phyloP scores from a whole-genome alignment of 2,888 invertebrate species.

The Habroteleia sp. region DNA sequence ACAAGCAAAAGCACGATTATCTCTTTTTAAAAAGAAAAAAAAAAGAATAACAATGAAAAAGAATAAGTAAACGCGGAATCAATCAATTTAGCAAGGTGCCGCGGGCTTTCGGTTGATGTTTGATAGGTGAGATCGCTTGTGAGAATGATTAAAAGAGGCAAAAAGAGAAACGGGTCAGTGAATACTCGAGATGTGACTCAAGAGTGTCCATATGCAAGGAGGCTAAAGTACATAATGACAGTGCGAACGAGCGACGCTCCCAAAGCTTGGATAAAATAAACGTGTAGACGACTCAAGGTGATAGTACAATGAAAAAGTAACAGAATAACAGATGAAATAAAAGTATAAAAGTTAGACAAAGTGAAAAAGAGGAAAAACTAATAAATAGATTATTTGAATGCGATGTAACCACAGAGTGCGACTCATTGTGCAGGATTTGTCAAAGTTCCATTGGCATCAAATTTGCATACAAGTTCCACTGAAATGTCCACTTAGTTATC shows the following conservation, averaged over 20 bases:
- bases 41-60: not conserved
- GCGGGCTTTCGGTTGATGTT: constrained; percentile 52
- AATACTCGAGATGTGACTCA: constrained; percentile 58
- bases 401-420: constrained; percentile 29
- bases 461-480: too few relatives aligned
- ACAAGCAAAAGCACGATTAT: not conserved
- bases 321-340: constrained; percentile 41
- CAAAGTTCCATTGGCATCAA: too few relatives aligned
- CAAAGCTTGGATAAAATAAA: constrained; percentile 63
- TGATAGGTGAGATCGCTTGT: constrained; percentile 62
- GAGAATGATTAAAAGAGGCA: constrained; percentile 51
- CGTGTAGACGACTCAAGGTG: constrained; percentile 52
- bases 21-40: not conserved
- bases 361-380: constrained; percentile 36
- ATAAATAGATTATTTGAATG: constrained; percentile 32
- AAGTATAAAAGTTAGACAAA: constrained; percentile 44
- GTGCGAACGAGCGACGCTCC: constrained; percentile 63
- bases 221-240: constrained; percentile 63
- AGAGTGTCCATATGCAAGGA: constrained; percentile 58
- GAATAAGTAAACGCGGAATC: constrained; percentile 30
- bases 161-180: constrained; percentile 58
- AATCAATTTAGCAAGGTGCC: constrained; percentile 50
- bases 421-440: constrained; percentile 15
- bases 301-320: constrained; percentile 43
- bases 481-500: too few relatives aligned